Evolutionary conservation across 2,888 invertebrate species (phyloP).

Genomic region (Fragum sueziense): DNA sequence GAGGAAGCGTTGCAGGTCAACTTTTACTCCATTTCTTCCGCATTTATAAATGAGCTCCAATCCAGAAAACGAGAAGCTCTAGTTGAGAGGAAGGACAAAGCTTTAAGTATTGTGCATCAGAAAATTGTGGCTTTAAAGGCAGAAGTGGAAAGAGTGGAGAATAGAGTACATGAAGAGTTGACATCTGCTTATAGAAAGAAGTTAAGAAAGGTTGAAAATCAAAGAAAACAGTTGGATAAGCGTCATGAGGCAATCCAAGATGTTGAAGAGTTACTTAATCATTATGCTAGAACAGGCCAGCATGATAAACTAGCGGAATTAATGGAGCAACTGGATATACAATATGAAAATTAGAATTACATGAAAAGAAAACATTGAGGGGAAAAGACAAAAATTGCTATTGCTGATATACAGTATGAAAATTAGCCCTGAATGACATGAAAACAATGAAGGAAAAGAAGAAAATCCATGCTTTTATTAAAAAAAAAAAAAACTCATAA

Average conservation of each 20-base stretch:
- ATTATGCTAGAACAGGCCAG: slow-evolving; percentile 58
- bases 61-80: slow-evolving; percentile 36
- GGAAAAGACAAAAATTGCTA: too few relatives aligned
- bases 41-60: slow-evolving; percentile 55
- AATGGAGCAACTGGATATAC: slow-evolving; percentile 34
- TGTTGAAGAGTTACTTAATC: slow-evolving; percentile 32
- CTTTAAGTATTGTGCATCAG: slow-evolving; percentile 41
- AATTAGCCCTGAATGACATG: not conserved
- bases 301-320: slow-evolving; percentile 54
- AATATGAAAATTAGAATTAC: slow-evolving; percentile 42
- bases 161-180: slow-evolving; percentile 54
- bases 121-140: slow-evolving; percentile 43
- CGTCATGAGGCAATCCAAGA: slow-evolving; percentile 41
- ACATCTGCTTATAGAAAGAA: slow-evolving; percentile 55
- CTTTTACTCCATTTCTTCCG: slow-evolving; percentile 46
- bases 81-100: slow-evolving; percentile 46
- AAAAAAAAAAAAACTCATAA: not conserved
- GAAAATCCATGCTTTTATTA: not conserved
- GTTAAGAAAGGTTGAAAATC: slow-evolving; percentile 50
- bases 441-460: not conserved
- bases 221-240: slow-evolving; percentile 50
- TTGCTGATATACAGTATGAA: not conserved
- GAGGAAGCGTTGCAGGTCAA: slow-evolving; percentile 23
- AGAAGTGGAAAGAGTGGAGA: slow-evolving; percentile 54
- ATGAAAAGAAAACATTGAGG: too few relatives aligned